Evolutionary conservation across 2,797 vertebrate species (phyloP), one percentile per base, ranked within the genome.

Genomic region (Bufotes viridis): DNA sequence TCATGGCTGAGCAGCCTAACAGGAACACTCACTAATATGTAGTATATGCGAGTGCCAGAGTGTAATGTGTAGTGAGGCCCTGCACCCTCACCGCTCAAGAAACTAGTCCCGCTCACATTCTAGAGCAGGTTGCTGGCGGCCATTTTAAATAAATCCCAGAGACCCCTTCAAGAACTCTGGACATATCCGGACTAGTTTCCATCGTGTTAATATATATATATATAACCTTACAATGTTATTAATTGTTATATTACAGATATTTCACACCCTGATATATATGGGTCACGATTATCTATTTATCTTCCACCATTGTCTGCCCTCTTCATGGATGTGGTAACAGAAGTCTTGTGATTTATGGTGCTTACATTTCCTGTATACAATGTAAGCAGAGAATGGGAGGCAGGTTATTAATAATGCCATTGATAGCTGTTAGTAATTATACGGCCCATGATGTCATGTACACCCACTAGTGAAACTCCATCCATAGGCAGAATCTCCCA

Each of bases 401-500:
- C 57, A 34, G 12, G 17, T 76, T 82, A 82, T 60, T 81, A 74
- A 87, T 75, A 49, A 42, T 65, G 12, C 86, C 60, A 63, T 82
- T 76, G 70, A 87, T 76, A 18, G 18, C 49, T 55, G 20, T 82
- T 4, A 67, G 65, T 69, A 61, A 83, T 67, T 78, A 81, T 78
- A 87, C 42, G 78, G 34, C 34, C 58, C 69, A 53, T 72, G 60
- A 81, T 81, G 72, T 78, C n/a, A 86, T 69, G 12, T 69, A 81
- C 85, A 87, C 85, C 85, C 78, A 81, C 55, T 26, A 26, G 63
- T 80, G 22, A 86, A 86, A 86, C 34, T 58, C 67, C 51, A 17
- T 49, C 60, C 76, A 22, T 17, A 67, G 58, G 58, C 42, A 58
- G 81, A 17, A 81, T 58, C 80, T 78, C 58, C 57, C 24, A 26